Evolutionary conservation across 2,113 vertebrate genomes (phyloP).

Genomic region (Dipodomys stephensi): DNA sequence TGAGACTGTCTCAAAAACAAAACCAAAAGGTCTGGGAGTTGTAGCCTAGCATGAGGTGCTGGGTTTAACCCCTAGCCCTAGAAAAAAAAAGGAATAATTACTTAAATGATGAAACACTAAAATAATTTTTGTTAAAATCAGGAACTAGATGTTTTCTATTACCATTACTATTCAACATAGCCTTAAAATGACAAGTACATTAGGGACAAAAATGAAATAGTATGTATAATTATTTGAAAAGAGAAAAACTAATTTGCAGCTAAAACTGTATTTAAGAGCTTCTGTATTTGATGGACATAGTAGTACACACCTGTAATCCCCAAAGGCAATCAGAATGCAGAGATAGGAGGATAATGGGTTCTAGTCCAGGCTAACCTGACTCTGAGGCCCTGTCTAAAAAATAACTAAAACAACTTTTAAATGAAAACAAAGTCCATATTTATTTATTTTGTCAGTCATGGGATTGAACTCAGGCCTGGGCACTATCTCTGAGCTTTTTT

Average conservation of each 20-base stretch:
- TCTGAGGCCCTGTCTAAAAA: too few relatives aligned
- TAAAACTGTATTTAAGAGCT: constrained; percentile 5
- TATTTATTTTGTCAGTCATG: not conserved
- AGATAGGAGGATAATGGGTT: too few relatives aligned
- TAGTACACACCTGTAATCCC: too few relatives aligned
- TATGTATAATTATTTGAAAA: not conserved
- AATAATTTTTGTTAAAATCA: constrained; percentile 13
- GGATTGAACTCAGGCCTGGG: too few relatives aligned
- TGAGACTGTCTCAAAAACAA: too few relatives aligned
- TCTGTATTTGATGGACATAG: not conserved
- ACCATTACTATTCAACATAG: not conserved
- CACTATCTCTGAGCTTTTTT: too few relatives aligned
- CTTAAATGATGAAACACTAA: constrained; percentile 6
- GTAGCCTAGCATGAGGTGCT: too few relatives aligned
- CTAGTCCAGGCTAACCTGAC: too few relatives aligned
- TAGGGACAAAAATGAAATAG: not conserved
- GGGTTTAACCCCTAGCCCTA: too few relatives aligned
- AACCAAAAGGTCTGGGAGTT: too few relatives aligned
- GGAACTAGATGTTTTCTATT: not conserved
- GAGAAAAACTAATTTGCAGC: not conserved
- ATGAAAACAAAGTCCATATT: not conserved
- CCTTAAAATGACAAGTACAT: not conserved
- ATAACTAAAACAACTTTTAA: not conserved
- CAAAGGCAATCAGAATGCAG: too few relatives aligned
- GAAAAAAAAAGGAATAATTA: not conserved